phyloP scores from a whole-genome alignment of 2,888 invertebrate genomes.

The Cecidostiba fungosa region DNA sequence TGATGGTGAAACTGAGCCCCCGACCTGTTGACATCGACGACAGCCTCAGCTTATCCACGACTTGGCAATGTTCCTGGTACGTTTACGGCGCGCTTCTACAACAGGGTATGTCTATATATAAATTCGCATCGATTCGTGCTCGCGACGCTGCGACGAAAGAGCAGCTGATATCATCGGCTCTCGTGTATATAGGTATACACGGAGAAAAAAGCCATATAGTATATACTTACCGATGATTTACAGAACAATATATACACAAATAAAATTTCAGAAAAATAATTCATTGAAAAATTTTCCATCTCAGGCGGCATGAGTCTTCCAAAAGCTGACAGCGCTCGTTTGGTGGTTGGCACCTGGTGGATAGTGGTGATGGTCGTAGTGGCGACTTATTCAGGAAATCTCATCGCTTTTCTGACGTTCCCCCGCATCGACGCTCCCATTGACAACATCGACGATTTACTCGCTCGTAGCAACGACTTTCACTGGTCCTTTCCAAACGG shows the following conservation, averaged over 20 bases:
- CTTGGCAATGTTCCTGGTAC: slow-evolving; percentile 91
- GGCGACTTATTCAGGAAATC: slow-evolving; percentile 95
- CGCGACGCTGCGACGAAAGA: not conserved
- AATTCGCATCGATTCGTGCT: not conserved
- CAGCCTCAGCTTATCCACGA: slow-evolving; percentile 72
- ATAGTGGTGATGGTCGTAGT: slow-evolving; percentile 93
- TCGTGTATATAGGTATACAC: too few species aligned
- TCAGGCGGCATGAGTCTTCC: slow-evolving; percentile 95
- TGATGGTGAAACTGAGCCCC: slow-evolving; percentile 88
- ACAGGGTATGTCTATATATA: slow-evolving; percentile 85
- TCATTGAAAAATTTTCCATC: too few species aligned
- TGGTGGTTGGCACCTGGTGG: slow-evolving; percentile 96
- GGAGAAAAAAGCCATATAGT: too few species aligned
- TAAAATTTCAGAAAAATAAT: too few species aligned
- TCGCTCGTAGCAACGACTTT: slow-evolving; percentile 82
- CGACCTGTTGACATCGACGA: slow-evolving; percentile 68
- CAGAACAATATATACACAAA: too few species aligned
- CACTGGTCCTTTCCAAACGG: slow-evolving; percentile 90
- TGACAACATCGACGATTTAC: slow-evolving; percentile 85
- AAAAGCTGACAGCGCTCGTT: slow-evolving; percentile 90
- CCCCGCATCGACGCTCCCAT: slow-evolving; percentile 90
- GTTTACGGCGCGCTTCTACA: slow-evolving; percentile 94
- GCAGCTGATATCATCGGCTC: not conserved
- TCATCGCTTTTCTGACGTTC: slow-evolving; percentile 95
- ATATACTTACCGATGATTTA: too few species aligned